These are phyloP conservation scores for Trachelus iudaicus DNA, from an alignment of 2,888 invertebrate genomes.

Conservation along the genomic window DNA sequence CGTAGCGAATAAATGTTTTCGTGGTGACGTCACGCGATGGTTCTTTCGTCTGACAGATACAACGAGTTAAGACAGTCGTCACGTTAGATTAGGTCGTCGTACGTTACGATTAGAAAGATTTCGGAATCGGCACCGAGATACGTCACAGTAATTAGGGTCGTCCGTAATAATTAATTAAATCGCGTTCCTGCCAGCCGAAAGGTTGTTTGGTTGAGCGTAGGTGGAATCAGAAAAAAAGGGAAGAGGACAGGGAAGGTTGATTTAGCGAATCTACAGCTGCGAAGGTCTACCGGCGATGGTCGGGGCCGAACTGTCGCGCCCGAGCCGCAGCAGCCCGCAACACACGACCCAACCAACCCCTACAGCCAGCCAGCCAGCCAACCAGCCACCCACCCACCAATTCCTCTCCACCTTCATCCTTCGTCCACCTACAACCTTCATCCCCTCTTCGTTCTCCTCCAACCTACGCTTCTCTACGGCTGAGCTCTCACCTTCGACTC, in stretches of 20 bases:
- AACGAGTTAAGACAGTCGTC: too few species aligned
- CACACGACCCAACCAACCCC: conserved; percentile 55
- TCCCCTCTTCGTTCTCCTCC: conserved; percentile 18
- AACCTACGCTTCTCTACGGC: not conserved
- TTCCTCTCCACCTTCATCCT: conserved; percentile 24
- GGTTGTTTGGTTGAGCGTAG: conserved; percentile 1
- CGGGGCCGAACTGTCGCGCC: conserved; percentile 64
- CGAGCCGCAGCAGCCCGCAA: conserved; percentile 66
- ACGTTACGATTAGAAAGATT: too few species aligned
- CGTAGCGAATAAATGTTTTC: too few species aligned
- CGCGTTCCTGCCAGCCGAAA: too few species aligned
- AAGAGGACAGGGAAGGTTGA: conserved; percentile 6
- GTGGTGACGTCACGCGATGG: too few species aligned
- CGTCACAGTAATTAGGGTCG: too few species aligned
- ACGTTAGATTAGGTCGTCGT: too few species aligned
- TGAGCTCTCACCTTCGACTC: conserved; percentile 32
- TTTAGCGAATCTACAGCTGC: conserved; percentile 24
- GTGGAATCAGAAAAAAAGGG: conserved; percentile 12
- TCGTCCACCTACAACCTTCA: conserved; percentile 17
- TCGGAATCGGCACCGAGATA: too few species aligned
- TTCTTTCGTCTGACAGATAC: too few species aligned
- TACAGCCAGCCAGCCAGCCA: conserved; percentile 33
- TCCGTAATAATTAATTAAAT: too few species aligned
- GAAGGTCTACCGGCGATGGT: conserved; percentile 56
- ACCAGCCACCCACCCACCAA: conserved; percentile 25